Evolutionary conservation across 2,888 invertebrate genomes (phyloP).

Genomic region (Parnassius orleans): DNA sequence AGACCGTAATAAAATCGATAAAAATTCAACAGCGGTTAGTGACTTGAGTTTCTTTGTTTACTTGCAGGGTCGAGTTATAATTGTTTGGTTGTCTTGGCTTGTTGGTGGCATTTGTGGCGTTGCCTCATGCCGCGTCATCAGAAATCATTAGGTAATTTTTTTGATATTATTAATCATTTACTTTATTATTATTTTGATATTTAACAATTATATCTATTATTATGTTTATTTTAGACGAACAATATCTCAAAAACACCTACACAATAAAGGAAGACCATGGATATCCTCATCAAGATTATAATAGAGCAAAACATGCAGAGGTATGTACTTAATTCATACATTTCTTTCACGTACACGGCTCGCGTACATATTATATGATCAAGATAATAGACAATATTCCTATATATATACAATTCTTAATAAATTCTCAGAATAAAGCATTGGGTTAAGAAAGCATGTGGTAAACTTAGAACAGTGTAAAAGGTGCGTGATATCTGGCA

Average conservation of each 20-base stretch:
- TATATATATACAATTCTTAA: too few relatives aligned
- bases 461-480: too few relatives aligned
- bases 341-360: too few relatives aligned
- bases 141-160: slow-evolving; percentile 82
- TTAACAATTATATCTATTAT: not conserved
- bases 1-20: slow-evolving; percentile 47
- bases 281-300: slow-evolving; percentile 63
- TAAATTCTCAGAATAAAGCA: too few relatives aligned
- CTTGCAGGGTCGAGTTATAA: slow-evolving; percentile 75
- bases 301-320: slow-evolving; percentile 68
- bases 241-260: slow-evolving; percentile 70
- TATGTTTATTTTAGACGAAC: slow-evolving; percentile 57
- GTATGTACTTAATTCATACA: slow-evolving; percentile 36
- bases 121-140: slow-evolving; percentile 84
- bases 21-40: slow-evolving; percentile 22
- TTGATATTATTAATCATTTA: not conserved
- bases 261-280: slow-evolving; percentile 70
- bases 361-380: too few relatives aligned
- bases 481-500: too few relatives aligned
- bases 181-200: not conserved
- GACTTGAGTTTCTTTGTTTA: slow-evolving; percentile 31
- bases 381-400: too few relatives aligned
- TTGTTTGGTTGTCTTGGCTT: slow-evolving; percentile 80
- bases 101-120: slow-evolving; percentile 84
- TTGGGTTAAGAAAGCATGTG: too few relatives aligned